These are phyloP conservation scores for Andricus grossulariae DNA, from an alignment of 1,140 invertebrate species.

Conservation along the genomic window DNA sequence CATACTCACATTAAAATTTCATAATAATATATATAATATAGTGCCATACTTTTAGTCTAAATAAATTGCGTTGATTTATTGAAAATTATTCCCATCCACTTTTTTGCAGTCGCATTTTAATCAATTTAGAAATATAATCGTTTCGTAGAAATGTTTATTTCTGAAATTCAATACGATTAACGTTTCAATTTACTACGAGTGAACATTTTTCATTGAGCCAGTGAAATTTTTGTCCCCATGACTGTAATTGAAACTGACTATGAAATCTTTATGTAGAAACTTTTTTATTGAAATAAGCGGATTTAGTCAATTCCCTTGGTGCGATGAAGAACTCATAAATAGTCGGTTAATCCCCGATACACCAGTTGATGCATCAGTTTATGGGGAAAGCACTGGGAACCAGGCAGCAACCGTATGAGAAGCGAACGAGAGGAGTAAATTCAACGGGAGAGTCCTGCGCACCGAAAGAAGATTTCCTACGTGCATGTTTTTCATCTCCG, in stretches of 20 bases:
- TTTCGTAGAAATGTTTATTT: background rate
- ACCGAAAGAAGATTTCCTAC: background rate
- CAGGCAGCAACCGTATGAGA: conserved; percentile 33
- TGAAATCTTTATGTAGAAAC: background rate
- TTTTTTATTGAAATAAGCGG: conserved; percentile 26
- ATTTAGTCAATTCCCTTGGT: conserved; percentile 55
- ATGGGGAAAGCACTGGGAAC: conserved; percentile 31
- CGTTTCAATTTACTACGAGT: background rate
- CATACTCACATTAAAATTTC: too few species aligned
- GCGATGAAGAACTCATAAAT: conserved; percentile 60
- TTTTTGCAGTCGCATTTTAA: too few species aligned
- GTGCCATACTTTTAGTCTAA: too few species aligned
- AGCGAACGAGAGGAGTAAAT: conserved; percentile 24
- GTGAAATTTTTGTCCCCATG: background rate
- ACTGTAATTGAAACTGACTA: conserved; percentile 8
- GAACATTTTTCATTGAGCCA: background rate
- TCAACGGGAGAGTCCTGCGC: background rate
- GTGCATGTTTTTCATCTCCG: conserved; percentile 37
- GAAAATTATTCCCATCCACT: too few species aligned
- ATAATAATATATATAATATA: too few species aligned
- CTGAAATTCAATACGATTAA: background rate
- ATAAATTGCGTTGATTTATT: too few species aligned
- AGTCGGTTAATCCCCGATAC: conserved; percentile 57
- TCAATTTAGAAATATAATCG: too few species aligned
- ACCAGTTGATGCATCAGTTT: conserved; percentile 52